These are phyloP conservation scores for Novumbra hubbsi DNA, from an alignment of 2,797 vertebrate genomes.

Conservation along the genomic window DNA sequence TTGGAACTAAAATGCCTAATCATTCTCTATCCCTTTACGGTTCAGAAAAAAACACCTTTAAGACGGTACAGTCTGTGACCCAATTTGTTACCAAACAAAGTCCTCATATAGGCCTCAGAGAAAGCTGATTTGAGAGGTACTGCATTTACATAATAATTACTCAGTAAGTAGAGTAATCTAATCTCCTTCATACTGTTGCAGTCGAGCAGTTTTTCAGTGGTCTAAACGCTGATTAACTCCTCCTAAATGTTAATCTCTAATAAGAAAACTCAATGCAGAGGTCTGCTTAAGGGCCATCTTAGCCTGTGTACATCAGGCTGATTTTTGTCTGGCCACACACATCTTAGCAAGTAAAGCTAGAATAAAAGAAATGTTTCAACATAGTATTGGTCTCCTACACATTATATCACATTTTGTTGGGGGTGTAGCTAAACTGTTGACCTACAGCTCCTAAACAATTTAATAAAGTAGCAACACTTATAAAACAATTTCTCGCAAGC, in stretches of 20 bases:
- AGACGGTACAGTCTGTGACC: not conserved
- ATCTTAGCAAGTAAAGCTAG: too few species aligned
- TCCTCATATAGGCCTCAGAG: not conserved
- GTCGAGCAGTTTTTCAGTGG: not conserved
- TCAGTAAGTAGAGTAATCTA: not conserved
- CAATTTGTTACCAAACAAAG: not conserved
- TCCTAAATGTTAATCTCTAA: not conserved
- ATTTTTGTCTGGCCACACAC: too few species aligned
- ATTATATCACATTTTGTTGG: too few species aligned
- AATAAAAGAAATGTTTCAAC: too few species aligned
- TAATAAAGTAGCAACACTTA: too few species aligned
- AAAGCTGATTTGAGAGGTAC: not conserved
- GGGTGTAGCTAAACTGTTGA: too few species aligned
- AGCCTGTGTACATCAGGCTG: too few species aligned
- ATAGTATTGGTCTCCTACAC: too few species aligned
- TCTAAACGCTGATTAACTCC: not conserved
- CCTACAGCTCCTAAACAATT: too few species aligned
- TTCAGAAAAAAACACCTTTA: not conserved
- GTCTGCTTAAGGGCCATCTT: not conserved
- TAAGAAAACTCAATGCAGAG: not conserved
- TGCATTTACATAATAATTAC: not conserved
- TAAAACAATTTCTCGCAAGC: too few species aligned
- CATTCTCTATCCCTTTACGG: not conserved
- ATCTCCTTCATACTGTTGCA: conserved; percentile 1
- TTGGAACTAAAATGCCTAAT: not conserved